phyloP scores from a whole-genome alignment of 2,797 vertebrate species.

The Sparus aurata region DNA sequence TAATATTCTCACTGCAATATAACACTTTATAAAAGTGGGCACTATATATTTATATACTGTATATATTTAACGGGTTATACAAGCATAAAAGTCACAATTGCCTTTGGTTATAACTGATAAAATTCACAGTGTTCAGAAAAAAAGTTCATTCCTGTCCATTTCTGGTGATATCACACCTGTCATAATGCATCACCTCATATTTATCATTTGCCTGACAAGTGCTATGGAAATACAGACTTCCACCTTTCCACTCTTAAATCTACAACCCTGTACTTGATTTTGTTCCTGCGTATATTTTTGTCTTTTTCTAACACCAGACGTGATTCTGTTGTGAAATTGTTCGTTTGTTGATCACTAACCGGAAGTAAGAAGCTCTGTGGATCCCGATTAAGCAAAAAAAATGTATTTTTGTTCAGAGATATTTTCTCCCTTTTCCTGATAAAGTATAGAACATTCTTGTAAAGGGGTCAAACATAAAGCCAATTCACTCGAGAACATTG shows the following conservation, averaged over 20 bases:
- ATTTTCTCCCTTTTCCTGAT: neutral
- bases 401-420: neutral
- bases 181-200: constrained; percentile 35
- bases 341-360: neutral
- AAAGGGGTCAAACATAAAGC: constrained; percentile 14
- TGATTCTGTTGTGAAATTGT: constrained; percentile 6
- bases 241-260: constrained; percentile 25
- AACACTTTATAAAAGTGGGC: constrained; percentile 80
- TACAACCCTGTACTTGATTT: constrained; percentile 5
- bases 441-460: neutral
- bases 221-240: constrained; percentile 29
- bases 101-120: constrained; percentile 38
- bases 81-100: constrained; percentile 49
- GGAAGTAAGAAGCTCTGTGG: neutral
- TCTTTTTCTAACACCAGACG: neutral
- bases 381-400: neutral
- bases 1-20: constrained; percentile 47
- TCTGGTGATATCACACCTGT: constrained; percentile 28
- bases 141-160: constrained; percentile 15
- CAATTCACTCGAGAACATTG: constrained; percentile 16
- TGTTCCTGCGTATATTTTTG: constrained; percentile 15
- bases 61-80: constrained; percentile 63
- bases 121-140: constrained; percentile 74
- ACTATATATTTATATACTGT: constrained; percentile 24
- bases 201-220: constrained; percentile 23